Evolutionary conservation across 2,888 invertebrate species (phyloP), one percentile per base, ranked within the genome.

Genomic region (Drosophila lacicola): DNA sequence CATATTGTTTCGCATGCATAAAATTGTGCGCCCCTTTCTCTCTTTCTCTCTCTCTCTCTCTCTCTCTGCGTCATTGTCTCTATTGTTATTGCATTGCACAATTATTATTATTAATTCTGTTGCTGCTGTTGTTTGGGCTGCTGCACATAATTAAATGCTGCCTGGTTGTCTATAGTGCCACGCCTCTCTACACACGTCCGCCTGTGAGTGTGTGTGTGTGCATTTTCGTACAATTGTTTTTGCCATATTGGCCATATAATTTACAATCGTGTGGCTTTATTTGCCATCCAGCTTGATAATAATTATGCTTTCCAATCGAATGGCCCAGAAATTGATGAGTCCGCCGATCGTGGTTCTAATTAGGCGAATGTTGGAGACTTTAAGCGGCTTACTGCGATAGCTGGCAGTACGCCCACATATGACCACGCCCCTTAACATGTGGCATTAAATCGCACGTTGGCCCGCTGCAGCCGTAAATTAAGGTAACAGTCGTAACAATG

Each of bases 101-200:
- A 67, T 74, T 79, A 70, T 82, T 83, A 78, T 81, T 82, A 62
- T 67, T 68, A 49, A 55, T 56, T 41, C 61, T 65, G 62, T 47
- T 56, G 45, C 66, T 69, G 67, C 41, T 53, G 47, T 58, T 78
- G 61, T 66, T 65, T 54, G 57, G 50, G 42, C 53, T 67, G 71
- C 62, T 70, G 60, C 76, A 70, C 78, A 80, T 88, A 88, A 86
- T 89, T 89, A 90, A 80, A 74, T 69, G 80, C 74, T 39, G 42
- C 54, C 42, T 21, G 8, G 29, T 29, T 8, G 5, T n/a, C 57
- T 17, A 19, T 33, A 6, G 46, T 34, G 29, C 19, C 19, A 50
- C 51, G 36, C 42, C 42, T 21, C 19, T 14, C 10, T 17, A 14
- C 14, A 19, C 8, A 29, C 8, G 8, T 29, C 8, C 8, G 29